Evolutionary conservation across 2,113 vertebrate species (phyloP).

Genomic region (Semnornis frantzii): DNA sequence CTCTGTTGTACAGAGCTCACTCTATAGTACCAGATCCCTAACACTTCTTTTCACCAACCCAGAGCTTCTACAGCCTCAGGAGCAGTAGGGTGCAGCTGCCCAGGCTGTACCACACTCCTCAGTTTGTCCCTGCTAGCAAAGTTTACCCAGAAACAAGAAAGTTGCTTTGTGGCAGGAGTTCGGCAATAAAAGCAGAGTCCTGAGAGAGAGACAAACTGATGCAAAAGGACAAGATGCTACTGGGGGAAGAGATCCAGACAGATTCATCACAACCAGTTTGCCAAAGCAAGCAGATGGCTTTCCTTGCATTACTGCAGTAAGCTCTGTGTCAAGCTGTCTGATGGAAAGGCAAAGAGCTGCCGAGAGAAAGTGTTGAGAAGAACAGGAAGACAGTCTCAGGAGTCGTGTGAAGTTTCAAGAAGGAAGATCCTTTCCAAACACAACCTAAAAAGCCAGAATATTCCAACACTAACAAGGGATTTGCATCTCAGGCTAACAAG

Average conservation of each 20-base stretch:
- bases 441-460: neutral
- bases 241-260: neutral
- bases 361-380: neutral
- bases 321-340: neutral
- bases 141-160: neutral
- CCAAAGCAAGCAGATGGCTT: conserved; percentile 8
- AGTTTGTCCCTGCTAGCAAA: neutral
- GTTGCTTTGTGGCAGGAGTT: neutral
- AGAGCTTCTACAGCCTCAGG: neutral
- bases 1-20: neutral
- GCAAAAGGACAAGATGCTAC: neutral
- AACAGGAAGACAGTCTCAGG: neutral
- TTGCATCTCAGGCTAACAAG: neutral
- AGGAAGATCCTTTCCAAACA: neutral
- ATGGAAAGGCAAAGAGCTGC: neutral
- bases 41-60: too few relatives aligned
- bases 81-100: neutral
- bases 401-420: neutral
- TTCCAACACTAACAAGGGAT: neutral
- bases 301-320: neutral
- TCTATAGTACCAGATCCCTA: fast-evolving
- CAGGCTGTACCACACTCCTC: neutral
- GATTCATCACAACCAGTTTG: neutral
- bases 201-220: neutral
- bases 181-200: neutral